Conservation (phyloP, 2,888 invertebrate genomes). For the Phoronis australis region DNA sequence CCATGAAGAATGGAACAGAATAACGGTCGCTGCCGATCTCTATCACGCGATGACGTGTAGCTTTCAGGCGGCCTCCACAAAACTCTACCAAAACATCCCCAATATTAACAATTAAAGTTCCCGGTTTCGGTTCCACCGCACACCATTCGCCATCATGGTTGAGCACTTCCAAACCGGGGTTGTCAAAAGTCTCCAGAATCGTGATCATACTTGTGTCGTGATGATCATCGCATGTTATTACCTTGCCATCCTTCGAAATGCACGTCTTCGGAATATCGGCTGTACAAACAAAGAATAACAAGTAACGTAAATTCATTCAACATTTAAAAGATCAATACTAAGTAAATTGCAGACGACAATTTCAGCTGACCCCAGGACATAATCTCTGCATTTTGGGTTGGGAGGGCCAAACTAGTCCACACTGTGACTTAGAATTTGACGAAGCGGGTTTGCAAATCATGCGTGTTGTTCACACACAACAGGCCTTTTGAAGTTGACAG, state of each 20-base stretch:
- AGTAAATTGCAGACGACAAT: no score
- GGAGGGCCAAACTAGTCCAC: no score
- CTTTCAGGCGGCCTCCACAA: conserved; percentile 27
- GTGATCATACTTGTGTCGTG: conserved; percentile 29
- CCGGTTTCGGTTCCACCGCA: conserved; percentile 20
- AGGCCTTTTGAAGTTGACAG: no score
- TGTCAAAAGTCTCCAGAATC: conserved; percentile 23
- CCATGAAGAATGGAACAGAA: conserved; percentile 32
- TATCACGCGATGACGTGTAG: conserved; percentile 27
- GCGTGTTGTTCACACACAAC: no score
- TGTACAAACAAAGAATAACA: no score
- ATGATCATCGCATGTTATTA: conserved; percentile 24
- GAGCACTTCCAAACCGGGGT: conserved; percentile 23
- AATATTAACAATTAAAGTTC: conserved; percentile 30
- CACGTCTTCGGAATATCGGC: conserved; percentile 18
- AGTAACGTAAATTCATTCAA: no score
- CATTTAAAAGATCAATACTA: no score
- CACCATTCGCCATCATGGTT: conserved; percentile 22
- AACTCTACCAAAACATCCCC: conserved; percentile 27
- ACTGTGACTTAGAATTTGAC: no score
- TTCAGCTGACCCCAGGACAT: no score
- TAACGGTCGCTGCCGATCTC: conserved; percentile 25
- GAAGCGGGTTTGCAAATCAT: no score
- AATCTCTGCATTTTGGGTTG: no score
- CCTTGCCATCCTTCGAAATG: conserved; percentile 22